Base-by-base conservation (phyloP, 2,888 invertebrate genomes). In the Argyra leucocephala region DNA sequence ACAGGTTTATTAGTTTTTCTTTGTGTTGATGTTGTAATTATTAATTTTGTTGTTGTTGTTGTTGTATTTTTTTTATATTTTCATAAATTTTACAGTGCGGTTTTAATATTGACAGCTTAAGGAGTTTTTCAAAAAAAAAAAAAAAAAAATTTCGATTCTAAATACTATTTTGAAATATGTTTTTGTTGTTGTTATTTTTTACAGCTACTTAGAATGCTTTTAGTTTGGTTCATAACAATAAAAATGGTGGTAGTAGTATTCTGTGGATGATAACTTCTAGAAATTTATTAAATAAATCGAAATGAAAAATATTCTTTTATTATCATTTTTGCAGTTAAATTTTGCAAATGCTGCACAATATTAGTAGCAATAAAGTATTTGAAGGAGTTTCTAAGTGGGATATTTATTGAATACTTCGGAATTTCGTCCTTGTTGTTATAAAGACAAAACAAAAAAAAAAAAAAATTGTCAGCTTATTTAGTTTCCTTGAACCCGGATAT, bases 1-100 rank as follows among this genome's bases (percentile, higher is more conserved):
- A 48, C 48, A 48, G 48, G 48, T 48, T 48, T 48, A 48, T 48
- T 48, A 48, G 48, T 48, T 48, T n/a, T 48, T 48, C 48, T 48
- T 48, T 48, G 18, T 48, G 48, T 18, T 48, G 48, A 48, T 48
- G 48, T 9, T 48, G 6, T 31, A n/a, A n/a, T n/a, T 31, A 18
- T 48, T 48, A 5, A 48, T 48, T 48, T 48, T 48, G 48, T 48
- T 48, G 48, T 48, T 48, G 1, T 48, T 48, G 3, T 48, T 48
- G 48, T 3, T 48, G 1, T 48, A 18, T n/a, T 48, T n/a, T n/a
- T 48, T 6, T n/a, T 48, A 5, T 48, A 18, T n/a, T n/a, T 48
- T 9, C 12, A 15, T 18, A 48, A 48, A 18, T 9, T 48, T 48
- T 18, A 48, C 48, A 48, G 15, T 48, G 5, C 6, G 48, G 48